Evolutionary conservation across 2,113 vertebrate species (phyloP), one percentile per base, ranked within the genome.

Genomic region (Equus quagga): DNA sequence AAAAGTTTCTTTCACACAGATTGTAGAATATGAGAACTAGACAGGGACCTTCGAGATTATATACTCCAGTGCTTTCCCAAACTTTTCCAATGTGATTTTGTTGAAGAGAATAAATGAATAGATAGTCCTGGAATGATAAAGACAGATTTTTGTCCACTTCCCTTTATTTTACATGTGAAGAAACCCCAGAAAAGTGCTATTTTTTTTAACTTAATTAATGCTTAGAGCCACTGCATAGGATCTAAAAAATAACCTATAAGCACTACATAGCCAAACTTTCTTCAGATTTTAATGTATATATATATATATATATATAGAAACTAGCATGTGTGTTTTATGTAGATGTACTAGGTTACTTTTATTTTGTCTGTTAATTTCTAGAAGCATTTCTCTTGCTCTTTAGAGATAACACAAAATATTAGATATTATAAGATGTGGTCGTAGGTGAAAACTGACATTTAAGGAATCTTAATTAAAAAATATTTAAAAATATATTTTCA

Each of bases 1-100:
- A 69, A 73, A 62, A 80, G 10, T 91, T 87, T 80, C 18, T 94
- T 86, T 76, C 24, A 89, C 51, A 94, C 73, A 96, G 60, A 88
- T 62, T 88, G 41, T 73, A 75, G n/a, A 46, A 11, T 78, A 23
- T 60, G 65, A 89, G 58, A 73, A 81, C 24, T 69, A 54, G 33
- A 54, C 93, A 93, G 54, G 44, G 54, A 31, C 36, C 19, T 65
- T 79, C 44, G 85, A 70, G 21, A 24, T 91, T 54, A 36, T 83
- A 31, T 69, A 46, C 44, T 72, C 46, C 12, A 67, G 15, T 82
- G 23, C 44, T 46, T 91, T 91, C 15, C 31, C 18, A 89, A 28
- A 56, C 33, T 84, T 89, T 84, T 73, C 36, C 64, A 79, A 1
- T 89, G 79, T 79, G 54, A 78, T 89, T 65, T 26, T 64, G 7